A percentile compares a stretch with the other conserved stretches of the same genome.
Conservation (phyloP, 2,888 invertebrate species). For the Erpobdella octoculata region DNA sequence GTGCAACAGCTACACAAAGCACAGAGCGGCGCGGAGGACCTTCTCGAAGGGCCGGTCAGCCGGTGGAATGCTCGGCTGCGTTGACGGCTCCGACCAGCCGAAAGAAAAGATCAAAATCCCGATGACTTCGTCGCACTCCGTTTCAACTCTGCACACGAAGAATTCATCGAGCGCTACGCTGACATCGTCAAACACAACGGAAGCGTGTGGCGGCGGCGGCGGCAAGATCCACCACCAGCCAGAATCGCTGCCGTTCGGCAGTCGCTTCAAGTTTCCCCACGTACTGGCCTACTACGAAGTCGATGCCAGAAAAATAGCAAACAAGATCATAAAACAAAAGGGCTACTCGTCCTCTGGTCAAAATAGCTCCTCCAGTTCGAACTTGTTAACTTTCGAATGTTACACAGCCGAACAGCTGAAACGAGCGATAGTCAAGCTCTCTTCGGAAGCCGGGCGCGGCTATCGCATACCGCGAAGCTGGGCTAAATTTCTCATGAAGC, state of each 20-base stretch:
- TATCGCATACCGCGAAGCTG: constrained; percentile 36
- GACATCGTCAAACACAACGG: constrained; percentile 10
- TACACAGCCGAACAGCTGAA: constrained; percentile 37
- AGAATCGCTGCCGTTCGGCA: constrained; percentile 15
- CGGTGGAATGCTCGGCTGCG: constrained; percentile 37
- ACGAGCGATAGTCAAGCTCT: constrained; percentile 36
- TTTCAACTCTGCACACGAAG: neutral
- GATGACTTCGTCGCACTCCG: neutral
- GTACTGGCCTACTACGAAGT: constrained; percentile 37
- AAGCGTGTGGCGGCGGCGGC: neutral
- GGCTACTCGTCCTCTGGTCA: neutral
- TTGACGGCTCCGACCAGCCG: constrained; percentile 36
- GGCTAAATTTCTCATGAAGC: constrained; percentile 36
- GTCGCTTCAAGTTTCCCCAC: constrained; percentile 34
- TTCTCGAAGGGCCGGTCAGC: constrained; percentile 35
- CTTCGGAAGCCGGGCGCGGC: constrained; percentile 28
- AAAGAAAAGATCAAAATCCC: constrained; percentile 21
- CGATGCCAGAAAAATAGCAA: constrained; percentile 37
- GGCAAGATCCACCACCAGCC: neutral
- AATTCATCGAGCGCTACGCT: constrained; percentile 21
- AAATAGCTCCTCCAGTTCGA: neutral
- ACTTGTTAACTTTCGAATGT: constrained; percentile 11
- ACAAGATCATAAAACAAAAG: constrained; percentile 29
- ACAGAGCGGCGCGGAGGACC: constrained; percentile 34
- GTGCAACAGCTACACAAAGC: constrained; percentile 33